Conservation (phyloP, 1,140 invertebrate species). For the Eupristina koningsbergeri region DNA sequence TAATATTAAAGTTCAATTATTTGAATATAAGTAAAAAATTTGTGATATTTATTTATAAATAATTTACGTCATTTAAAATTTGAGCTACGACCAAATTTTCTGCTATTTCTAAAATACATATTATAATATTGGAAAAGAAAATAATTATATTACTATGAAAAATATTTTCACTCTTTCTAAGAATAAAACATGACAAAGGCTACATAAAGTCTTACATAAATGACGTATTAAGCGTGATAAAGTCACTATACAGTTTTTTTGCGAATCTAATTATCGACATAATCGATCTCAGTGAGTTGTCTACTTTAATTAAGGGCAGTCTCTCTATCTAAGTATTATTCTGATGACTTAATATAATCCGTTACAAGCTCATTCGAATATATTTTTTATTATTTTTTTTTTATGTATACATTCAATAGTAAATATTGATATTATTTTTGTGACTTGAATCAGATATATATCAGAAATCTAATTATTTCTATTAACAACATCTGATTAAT, state of each 20-base stretch:
- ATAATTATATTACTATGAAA: not conserved
- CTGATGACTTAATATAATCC: not conserved
- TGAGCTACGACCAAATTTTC: not conserved
- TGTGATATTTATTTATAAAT: not conserved
- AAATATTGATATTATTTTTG: too few species aligned
- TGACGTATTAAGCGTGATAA: not conserved
- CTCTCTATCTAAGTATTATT: conserved; percentile 42
- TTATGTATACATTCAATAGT: too few species aligned
- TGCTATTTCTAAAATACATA: not conserved
- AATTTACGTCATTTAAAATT: not conserved
- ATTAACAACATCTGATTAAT: too few species aligned
- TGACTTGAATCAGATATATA: too few species aligned
- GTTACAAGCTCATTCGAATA: too few species aligned
- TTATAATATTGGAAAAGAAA: not conserved
- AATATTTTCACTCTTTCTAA: not conserved
- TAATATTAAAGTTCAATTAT: not conserved
- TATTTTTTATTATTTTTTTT: too few species aligned
- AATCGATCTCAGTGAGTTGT: conserved; percentile 8
- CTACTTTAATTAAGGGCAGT: conserved; percentile 2
- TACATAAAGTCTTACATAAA: not conserved
- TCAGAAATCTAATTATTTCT: too few species aligned
- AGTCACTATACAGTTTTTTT: not conserved
- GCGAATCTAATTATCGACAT: not conserved
- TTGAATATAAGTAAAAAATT: not conserved
- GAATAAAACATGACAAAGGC: not conserved